Conservation (phyloP, 1,140 invertebrate species). For the Oncopodura yosiiana region DNA sequence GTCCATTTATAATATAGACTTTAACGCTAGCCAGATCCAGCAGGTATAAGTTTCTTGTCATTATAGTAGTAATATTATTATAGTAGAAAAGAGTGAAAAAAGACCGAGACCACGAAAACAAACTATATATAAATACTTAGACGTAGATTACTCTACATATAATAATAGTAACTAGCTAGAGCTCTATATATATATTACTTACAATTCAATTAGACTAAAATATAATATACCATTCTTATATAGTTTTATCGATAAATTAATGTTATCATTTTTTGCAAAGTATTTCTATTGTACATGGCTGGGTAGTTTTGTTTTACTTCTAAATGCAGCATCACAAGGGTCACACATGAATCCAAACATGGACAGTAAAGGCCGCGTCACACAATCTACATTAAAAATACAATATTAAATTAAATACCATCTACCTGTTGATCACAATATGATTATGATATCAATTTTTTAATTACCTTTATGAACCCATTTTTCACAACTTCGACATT, state of each 20-base stretch:
- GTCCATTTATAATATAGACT: no score
- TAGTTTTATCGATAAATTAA: neutral
- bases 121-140: no score
- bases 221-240: neutral
- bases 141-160: no score
- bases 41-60: no score
- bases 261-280: neutral
- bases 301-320: conserved; percentile 22
- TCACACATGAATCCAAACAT: conserved; percentile 34
- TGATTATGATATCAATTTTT: neutral
- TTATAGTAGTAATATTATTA: no score
- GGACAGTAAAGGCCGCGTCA: conserved; percentile 18
- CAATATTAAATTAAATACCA: neutral
- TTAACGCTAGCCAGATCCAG: no score
- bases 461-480: conserved; percentile 47
- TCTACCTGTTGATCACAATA: neutral
- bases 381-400: conserved; percentile 24
- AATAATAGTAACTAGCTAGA: no score
- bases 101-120: no score
- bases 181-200: no score
- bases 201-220: neutral
- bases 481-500: conserved; percentile 48
- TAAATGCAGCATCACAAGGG: conserved; percentile 28
- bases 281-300: conserved; percentile 1
- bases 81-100: no score